A percentile compares a stretch with the other conserved stretches of the same genome.
phyloP scores from a whole-genome alignment of 2,888 invertebrate genomes.

The Cheilosia soror region DNA sequence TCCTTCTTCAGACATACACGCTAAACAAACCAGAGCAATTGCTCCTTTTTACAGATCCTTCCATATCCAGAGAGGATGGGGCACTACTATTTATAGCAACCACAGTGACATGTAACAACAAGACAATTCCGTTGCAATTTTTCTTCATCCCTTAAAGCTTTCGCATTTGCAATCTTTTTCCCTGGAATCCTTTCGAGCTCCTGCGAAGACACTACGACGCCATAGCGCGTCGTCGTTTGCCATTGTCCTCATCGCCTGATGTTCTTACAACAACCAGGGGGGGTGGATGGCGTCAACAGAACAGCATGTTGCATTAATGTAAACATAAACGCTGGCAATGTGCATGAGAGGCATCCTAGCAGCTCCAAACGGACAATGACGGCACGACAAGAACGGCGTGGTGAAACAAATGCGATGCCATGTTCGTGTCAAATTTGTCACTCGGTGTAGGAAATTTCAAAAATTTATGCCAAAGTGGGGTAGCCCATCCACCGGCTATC shows the following conservation, averaged over 20 bases:
- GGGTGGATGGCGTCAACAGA: conserved; percentile 3
- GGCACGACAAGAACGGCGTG: conserved; percentile 33
- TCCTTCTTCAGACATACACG: conserved; percentile 4
- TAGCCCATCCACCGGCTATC: conserved; percentile 9
- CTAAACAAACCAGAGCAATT: conserved; percentile 49
- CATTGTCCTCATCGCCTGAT: conserved; percentile 15
- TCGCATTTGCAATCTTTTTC: conserved; percentile 42
- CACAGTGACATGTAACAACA: conserved; percentile 70
- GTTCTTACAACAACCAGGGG: conserved; percentile 2
- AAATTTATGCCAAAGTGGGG: conserved; percentile 55
- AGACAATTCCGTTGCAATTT: conserved; percentile 65
- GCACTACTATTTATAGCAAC: conserved; percentile 60
- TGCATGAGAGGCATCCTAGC: conserved; percentile 40
- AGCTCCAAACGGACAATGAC: conserved; percentile 17
- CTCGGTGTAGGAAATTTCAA: conserved; percentile 50
- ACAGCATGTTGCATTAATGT: conserved; percentile 64
- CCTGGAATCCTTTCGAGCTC: conserved; percentile 38
- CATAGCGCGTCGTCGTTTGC: not conserved
- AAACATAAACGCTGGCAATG: conserved; percentile 60
- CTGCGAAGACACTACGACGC: conserved; percentile 24
- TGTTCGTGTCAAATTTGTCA: conserved; percentile 72
- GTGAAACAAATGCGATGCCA: conserved; percentile 59
- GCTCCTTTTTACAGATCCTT: conserved; percentile 23
- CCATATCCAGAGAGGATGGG: not conserved
- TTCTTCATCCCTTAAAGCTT: conserved; percentile 63